Evolutionary conservation across 2,888 invertebrate genomes (phyloP).

Genomic region (Xestia rhomboidea): DNA sequence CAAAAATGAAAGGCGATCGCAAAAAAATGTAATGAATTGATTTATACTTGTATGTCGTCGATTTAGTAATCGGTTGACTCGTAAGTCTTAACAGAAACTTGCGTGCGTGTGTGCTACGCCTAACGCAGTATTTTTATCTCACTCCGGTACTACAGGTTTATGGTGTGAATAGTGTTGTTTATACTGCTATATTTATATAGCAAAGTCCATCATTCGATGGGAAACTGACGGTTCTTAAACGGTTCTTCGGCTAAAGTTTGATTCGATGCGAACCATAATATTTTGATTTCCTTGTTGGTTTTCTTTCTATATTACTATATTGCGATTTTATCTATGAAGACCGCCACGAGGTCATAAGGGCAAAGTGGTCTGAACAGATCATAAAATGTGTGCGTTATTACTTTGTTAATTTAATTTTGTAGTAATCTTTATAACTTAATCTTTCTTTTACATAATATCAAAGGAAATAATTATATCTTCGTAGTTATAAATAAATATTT

Average conservation of each 20-base stretch:
- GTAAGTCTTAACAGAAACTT: slow-evolving; percentile 37
- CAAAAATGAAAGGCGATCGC: slow-evolving; percentile 6
- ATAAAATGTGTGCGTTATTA: slow-evolving; percentile 21
- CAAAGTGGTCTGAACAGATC: slow-evolving; percentile 10
- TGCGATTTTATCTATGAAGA: slow-evolving; percentile 41
- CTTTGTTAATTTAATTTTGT: slow-evolving; percentile 29
- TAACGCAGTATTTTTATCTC: slow-evolving; percentile 65
- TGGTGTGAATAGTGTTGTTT: slow-evolving; percentile 72
- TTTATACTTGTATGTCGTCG: background rate
- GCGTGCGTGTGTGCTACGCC: slow-evolving; percentile 54
- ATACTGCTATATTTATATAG: slow-evolving; percentile 58
- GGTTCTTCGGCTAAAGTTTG: slow-evolving; percentile 60
- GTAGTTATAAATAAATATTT: background rate
- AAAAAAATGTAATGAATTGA: background rate
- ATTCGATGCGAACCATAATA: slow-evolving; percentile 58
- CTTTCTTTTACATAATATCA: background rate
- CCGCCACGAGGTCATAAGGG: slow-evolving; percentile 17
- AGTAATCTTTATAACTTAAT: slow-evolving; percentile 28
- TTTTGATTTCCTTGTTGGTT: slow-evolving; percentile 44
- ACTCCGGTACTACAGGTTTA: slow-evolving; percentile 71
- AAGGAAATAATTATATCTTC: background rate
- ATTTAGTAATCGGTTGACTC: background rate
- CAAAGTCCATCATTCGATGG: slow-evolving; percentile 59
- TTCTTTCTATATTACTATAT: slow-evolving; percentile 40
- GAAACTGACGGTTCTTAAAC: slow-evolving; percentile 62